A percentile compares a stretch with the other conserved stretches of the same genome.
Evolutionary conservation across 2,888 invertebrate species (phyloP).

Genomic region (Lottia gigantea): DNA sequence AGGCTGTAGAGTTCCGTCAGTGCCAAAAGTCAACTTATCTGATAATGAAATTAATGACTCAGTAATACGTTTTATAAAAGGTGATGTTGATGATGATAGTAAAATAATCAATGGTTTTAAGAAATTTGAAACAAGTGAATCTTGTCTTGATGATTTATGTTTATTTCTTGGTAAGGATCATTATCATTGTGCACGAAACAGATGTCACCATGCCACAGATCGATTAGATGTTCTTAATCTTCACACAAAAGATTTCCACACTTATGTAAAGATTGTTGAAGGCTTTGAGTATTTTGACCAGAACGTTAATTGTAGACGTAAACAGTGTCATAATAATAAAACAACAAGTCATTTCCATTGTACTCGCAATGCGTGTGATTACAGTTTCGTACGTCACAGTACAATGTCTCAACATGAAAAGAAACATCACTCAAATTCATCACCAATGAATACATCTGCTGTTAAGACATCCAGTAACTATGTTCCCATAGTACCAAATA

Average conservation of each 20-base stretch:
- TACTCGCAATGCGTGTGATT: conserved; percentile 77
- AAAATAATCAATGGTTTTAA: conserved; percentile 58
- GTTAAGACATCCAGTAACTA: conserved; percentile 19
- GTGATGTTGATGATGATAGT: conserved; percentile 23
- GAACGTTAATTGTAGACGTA: conserved; percentile 78
- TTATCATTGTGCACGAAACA: conserved; percentile 85
- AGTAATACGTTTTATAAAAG: conserved; percentile 26
- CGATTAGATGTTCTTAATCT: conserved; percentile 81
- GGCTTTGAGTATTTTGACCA: conserved; percentile 87
- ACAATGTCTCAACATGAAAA: conserved; percentile 80
- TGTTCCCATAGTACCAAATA: conserved; percentile 38
- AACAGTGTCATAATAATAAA: conserved; percentile 77
- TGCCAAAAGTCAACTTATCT: conserved; percentile 60
- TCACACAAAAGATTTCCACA: conserved; percentile 88
- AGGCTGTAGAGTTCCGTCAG: conserved; percentile 55
- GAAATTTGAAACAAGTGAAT: conserved; percentile 62
- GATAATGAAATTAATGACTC: conserved; percentile 51
- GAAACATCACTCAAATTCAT: conserved; percentile 70
- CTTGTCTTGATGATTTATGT: conserved; percentile 81
- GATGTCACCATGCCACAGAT: conserved; percentile 86
- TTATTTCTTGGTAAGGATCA: conserved; percentile 78
- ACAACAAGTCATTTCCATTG: conserved; percentile 84
- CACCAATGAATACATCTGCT: conserved; percentile 31
- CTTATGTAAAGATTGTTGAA: conserved; percentile 82
- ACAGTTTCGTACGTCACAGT: conserved; percentile 80